Conservation (phyloP, 2,888 invertebrate species). For the Laothoe populi region DNA sequence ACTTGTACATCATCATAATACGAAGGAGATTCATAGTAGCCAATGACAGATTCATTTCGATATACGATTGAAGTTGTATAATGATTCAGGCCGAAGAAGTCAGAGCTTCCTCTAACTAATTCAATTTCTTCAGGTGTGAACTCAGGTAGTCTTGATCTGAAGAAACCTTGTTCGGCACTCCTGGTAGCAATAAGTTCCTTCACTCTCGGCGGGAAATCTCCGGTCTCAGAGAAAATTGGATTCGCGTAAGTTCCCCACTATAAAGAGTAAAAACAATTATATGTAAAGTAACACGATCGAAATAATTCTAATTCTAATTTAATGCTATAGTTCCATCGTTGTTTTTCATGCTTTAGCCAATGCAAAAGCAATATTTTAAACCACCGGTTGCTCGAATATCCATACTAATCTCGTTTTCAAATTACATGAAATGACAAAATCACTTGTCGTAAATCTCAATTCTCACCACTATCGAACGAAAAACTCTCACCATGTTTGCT, state of each 20-base stretch:
- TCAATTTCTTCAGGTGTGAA: slow-evolving; percentile 53
- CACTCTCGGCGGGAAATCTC: slow-evolving; percentile 77
- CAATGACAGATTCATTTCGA: slow-evolving; percentile 44
- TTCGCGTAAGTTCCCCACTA: slow-evolving; percentile 71
- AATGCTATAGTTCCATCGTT: too few species aligned
- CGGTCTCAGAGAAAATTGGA: slow-evolving; percentile 70
- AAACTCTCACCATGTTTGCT: too few species aligned
- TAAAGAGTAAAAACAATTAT: slow-evolving; percentile 33
- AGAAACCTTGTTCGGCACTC: slow-evolving; percentile 53
- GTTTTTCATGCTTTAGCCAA: too few species aligned
- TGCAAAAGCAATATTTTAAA: too few species aligned
- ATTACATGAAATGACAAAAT: too few species aligned
- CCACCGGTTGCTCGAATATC: too few species aligned
- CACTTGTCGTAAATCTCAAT: too few species aligned
- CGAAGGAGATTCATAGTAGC: slow-evolving; percentile 40
- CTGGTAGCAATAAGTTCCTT: slow-evolving; percentile 64
- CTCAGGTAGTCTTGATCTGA: slow-evolving; percentile 52
- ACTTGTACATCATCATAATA: slow-evolving; percentile 41
- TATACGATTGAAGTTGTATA: slow-evolving; percentile 80
- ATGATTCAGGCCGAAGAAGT: slow-evolving; percentile 85
- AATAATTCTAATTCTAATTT: too few species aligned
- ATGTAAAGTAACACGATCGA: too few species aligned
- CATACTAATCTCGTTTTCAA: too few species aligned
- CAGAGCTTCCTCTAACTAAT: slow-evolving; percentile 55
- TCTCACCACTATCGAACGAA: too few species aligned